Base-by-base conservation (phyloP, 1,140 invertebrate genomes). In the Psix sp. region DNA sequence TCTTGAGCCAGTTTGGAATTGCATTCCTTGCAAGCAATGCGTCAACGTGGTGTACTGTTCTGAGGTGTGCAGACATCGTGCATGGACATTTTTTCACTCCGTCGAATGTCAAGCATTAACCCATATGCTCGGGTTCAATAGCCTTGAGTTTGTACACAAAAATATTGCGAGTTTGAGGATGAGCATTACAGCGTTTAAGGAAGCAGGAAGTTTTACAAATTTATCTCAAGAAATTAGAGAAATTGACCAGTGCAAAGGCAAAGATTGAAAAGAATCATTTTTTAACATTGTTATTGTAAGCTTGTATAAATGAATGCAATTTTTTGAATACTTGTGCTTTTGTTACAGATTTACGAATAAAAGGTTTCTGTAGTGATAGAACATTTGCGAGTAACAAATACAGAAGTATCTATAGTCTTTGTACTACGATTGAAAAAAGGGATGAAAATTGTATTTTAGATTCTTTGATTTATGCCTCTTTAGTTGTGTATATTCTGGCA, bases 81-180 rank as follows among this genome's bases (percentile, higher is more conserved):
- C 93, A n/a, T 90, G 88, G 85, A 80, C 86, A n/a, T 80, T 83
- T 5, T 93, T 91, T 81, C 95, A 96, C 82, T 83, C 88, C 76
- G 89, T 90, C 74, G 95, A 96, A 88, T 96, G 95, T 17, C n/a
- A 26, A 5, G 81, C 94, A 52, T 88, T 94, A 63, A 85, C 90
- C 15, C 83, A 88, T 43, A 74, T 94, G 20, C 66, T 89, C 40
- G 75, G 84, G 39, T 86, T 91, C 78, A 71, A 39, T 16, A 9
- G 15, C 3, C 36, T 16, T 1, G 26, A 29, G n/a, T 10, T 10
- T 7, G n/a, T n/a, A 2, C 7, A 29, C n/a, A 29, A 29, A 7
- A 7, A 29, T 2, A 29, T 29, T 17, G 6, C 89, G 18, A 88
- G 91, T 67, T 79, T 94, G 29, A 89, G 91, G 71, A 88, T 91